Evolutionary conservation across 23 tunicate species (phyloP), one percentile per base, ranked within the genome.

Genomic region (Ciona savignyi): DNA sequence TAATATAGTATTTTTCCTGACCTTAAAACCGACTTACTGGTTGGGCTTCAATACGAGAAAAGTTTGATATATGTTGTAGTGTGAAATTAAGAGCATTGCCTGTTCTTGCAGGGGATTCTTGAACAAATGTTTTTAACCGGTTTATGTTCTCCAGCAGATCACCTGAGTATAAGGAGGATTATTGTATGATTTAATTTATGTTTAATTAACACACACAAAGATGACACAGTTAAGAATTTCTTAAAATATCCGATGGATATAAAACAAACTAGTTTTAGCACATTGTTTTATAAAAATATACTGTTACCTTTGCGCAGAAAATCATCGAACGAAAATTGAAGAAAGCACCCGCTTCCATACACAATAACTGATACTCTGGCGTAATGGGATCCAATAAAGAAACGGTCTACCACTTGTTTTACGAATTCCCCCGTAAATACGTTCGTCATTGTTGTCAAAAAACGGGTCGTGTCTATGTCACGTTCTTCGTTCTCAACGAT

Each of bases 371-470:
- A 42, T 6, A 85, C 75, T 31, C 63, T 60, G 20, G 86, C 35
- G 74, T 87, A 87, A 61, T 87, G 32, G 1, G 34, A 51, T 25
- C 94, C 94, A 31, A 87, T 80, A 33, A 63, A 80, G 61, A 80
- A 87, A 2, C 75, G 24, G 42, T 87, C 94, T 19, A 71, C 60
- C 3, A 87, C 75, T 33, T 69, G 32, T 51, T 30, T 69, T 22
- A 69, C 73, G 24, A 69, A 69, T 3, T 49, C 34, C 51, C 11
- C 56, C 9, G 56, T 42, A 15, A 42, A 42, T 6, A 42, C 56
- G 56, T 42, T 42, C 56, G 56, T 42, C 56, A 42, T 42, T 9
- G 56, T 42, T 15, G 56, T 15, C 2, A 62, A 65, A 63, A 25
- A 64, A 4, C 30, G 73, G 21, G 27, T 24, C 2, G 32, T 31